A percentile compares a stretch with the other conserved stretches of the same genome.
phyloP scores from a whole-genome alignment of 2,113 vertebrate species.

The Chaetorhynchus papuensis region DNA sequence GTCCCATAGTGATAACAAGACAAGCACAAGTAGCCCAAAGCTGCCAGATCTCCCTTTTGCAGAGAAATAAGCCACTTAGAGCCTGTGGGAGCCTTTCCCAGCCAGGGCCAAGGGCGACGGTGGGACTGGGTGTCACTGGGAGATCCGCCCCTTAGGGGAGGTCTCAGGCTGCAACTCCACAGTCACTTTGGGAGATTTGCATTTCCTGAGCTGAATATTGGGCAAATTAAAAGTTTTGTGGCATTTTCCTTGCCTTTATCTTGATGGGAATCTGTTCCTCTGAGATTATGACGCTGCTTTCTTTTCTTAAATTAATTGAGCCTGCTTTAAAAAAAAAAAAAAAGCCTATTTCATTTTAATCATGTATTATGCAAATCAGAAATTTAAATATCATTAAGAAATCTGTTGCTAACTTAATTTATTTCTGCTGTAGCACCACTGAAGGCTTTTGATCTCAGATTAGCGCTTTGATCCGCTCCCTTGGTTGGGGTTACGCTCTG shows the following conservation, averaged over 20 bases:
- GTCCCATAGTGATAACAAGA: accelerated
- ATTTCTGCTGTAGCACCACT: conserved; percentile 14
- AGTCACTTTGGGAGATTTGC: neutral
- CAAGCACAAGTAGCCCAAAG: accelerated
- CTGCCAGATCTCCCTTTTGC: neutral
- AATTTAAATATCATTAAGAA: conserved; percentile 55
- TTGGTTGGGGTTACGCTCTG: neutral
- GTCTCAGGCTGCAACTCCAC: accelerated
- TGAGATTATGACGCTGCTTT: neutral
- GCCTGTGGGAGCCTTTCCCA: neutral
- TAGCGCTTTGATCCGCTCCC: conserved; percentile 51
- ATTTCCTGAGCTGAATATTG: neutral
- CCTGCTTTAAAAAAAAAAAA: neutral
- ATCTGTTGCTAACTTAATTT: conserved; percentile 56
- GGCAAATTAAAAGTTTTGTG: neutral
- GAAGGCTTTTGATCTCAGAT: conserved; percentile 59
- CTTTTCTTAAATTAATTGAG: conserved; percentile 28
- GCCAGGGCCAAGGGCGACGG: accelerated
- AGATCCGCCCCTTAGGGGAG: accelerated
- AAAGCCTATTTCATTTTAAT: conserved; percentile 26
- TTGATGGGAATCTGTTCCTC: neutral
- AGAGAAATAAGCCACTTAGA: neutral
- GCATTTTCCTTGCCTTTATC: neutral
- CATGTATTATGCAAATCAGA: conserved; percentile 58
- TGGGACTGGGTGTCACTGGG: neutral